These are phyloP conservation scores for Diachrysia chrysitis DNA, from an alignment of 2,888 invertebrate genomes.

Conservation along the genomic window DNA sequence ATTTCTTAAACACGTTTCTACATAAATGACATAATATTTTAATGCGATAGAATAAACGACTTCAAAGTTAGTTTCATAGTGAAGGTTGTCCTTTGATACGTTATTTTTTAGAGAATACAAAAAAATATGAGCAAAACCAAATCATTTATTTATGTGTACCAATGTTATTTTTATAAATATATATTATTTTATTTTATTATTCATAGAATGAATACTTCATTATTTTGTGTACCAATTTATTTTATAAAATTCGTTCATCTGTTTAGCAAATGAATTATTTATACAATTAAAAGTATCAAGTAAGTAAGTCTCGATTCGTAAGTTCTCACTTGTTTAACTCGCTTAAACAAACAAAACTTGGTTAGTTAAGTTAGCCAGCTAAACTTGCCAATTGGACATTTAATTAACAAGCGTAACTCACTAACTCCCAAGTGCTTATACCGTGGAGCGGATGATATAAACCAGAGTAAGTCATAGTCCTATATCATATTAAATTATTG, in stretches of 20 bases:
- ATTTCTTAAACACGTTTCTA: too few relatives aligned
- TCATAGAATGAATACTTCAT: too few relatives aligned
- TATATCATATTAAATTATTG: constrained; percentile 13
- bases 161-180: too few relatives aligned
- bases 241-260: too few relatives aligned
- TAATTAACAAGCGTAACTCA: constrained; percentile 49
- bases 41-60: neutral
- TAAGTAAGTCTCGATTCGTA: constrained; percentile 22
- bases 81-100: too few relatives aligned
- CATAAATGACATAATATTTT: neutral
- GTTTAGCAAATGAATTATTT: neutral
- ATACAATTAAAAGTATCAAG: neutral
- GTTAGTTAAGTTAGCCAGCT: constrained; percentile 35
- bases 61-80: too few relatives aligned
- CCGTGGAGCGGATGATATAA: constrained; percentile 16
- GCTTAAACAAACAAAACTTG: constrained; percentile 38
- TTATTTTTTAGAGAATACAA: too few relatives aligned
- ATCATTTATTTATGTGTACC: too few relatives aligned
- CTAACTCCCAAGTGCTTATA: constrained; percentile 24
- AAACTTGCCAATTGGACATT: constrained; percentile 54
- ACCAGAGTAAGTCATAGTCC: constrained; percentile 21
- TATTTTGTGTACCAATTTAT: too few relatives aligned
- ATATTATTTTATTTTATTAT: too few relatives aligned
- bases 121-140: too few relatives aligned
- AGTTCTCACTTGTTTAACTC: constrained; percentile 34